Evolutionary conservation across 1,140 invertebrate species (phyloP).

Genomic region (Pogonomyrmex barbatus): DNA sequence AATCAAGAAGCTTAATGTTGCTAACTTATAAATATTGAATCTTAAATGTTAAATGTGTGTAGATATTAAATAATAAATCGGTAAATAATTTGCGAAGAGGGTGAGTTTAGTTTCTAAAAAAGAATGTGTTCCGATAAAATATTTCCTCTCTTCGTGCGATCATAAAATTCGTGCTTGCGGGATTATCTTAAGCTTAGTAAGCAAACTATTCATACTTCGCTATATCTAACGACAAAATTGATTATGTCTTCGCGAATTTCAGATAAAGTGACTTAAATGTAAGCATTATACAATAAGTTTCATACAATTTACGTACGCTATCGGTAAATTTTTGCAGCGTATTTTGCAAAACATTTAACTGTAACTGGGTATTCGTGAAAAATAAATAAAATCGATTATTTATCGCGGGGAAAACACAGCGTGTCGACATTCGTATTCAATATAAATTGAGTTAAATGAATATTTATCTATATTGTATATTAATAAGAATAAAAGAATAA

Average conservation of each 20-base stretch:
- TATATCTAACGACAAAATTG: background rate
- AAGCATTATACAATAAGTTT: conserved; percentile 6
- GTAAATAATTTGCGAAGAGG: background rate
- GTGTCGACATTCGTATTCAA: background rate
- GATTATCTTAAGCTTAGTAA: conserved; percentile 17
- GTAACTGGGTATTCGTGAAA: background rate
- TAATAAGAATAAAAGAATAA: too few species aligned
- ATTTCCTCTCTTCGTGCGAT: background rate
- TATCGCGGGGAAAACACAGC: background rate
- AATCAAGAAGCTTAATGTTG: background rate
- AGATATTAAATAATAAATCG: conserved; percentile 1
- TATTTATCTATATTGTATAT: background rate
- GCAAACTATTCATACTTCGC: background rate
- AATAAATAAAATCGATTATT: conserved; percentile 13
- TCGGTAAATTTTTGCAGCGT: background rate
- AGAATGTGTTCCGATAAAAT: background rate
- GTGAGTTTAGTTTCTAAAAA: background rate
- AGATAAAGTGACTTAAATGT: conserved; percentile 5
- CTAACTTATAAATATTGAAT: background rate
- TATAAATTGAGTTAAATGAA: background rate
- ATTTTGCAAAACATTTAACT: background rate
- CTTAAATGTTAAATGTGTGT: too few species aligned
- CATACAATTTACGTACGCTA: background rate
- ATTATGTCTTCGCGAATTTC: conserved; percentile 1
- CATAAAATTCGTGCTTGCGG: background rate